phyloP scores from a whole-genome alignment of 2,797 vertebrate species.

The Tapirus indicus region DNA sequence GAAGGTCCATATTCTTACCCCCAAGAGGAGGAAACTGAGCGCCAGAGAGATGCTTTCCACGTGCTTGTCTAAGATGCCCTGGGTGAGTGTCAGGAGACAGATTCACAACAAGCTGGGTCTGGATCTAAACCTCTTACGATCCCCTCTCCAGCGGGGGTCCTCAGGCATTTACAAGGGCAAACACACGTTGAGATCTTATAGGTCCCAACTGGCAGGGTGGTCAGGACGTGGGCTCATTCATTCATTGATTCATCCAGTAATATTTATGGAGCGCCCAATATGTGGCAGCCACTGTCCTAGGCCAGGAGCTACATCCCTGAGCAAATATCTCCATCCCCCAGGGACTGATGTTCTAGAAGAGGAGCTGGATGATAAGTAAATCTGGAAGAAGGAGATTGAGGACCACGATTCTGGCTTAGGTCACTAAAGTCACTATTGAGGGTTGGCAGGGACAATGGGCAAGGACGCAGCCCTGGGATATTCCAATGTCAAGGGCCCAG shows the following conservation, averaged over 20 bases:
- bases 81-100: neutral
- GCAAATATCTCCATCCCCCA: fast-evolving
- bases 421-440: neutral
- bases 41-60: neutral
- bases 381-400: neutral
- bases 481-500: neutral
- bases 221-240: neutral
- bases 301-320: neutral
- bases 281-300: neutral
- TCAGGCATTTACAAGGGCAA: neutral
- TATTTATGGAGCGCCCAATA: neutral
- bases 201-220: neutral
- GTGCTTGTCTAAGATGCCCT: neutral
- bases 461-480: neutral
- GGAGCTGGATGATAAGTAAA: fast-evolving
- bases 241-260: neutral
- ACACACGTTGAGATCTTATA: neutral
- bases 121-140: neutral
- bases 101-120: neutral
- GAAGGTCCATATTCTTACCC: neutral
- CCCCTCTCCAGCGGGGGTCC: fast-evolving
- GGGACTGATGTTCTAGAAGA: neutral
- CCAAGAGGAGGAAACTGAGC: neutral
- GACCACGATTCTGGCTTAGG: neutral
- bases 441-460: neutral